phyloP scores from a whole-genome alignment of 2,797 vertebrate species.

The Muscicapa striata region DNA sequence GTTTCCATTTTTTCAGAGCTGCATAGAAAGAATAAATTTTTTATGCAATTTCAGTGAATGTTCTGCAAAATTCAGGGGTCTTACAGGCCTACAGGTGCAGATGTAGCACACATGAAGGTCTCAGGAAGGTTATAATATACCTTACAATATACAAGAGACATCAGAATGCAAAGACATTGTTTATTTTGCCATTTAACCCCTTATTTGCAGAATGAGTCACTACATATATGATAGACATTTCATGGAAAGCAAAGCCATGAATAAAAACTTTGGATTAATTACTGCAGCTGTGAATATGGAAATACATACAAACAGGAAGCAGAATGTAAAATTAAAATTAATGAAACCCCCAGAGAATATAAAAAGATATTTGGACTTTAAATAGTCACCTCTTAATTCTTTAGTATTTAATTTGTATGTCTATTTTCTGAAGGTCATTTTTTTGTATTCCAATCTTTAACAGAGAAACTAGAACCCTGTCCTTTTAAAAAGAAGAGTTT shows the following conservation, averaged over 20 bases:
- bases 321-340: neutral
- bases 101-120: neutral
- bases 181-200: neutral
- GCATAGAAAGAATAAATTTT: neutral
- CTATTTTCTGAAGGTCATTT: neutral
- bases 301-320: neutral
- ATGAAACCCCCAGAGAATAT: neutral
- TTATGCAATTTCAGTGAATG: neutral
- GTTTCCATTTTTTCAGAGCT: neutral
- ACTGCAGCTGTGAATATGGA: neutral
- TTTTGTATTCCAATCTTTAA: neutral
- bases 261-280: neutral
- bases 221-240: neutral
- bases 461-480: neutral
- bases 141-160: neutral
- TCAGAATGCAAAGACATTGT: neutral
- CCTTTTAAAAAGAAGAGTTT: fast-evolving
- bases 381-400: neutral
- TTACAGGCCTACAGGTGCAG: neutral
- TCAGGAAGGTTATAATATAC: neutral
- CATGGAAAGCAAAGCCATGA: neutral
- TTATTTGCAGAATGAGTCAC: neutral
- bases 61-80: neutral
- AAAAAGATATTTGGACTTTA: neutral
- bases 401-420: neutral